Evolutionary conservation across 2,888 invertebrate genomes (phyloP).

Genomic region (Allophyes oxyacanthae): DNA sequence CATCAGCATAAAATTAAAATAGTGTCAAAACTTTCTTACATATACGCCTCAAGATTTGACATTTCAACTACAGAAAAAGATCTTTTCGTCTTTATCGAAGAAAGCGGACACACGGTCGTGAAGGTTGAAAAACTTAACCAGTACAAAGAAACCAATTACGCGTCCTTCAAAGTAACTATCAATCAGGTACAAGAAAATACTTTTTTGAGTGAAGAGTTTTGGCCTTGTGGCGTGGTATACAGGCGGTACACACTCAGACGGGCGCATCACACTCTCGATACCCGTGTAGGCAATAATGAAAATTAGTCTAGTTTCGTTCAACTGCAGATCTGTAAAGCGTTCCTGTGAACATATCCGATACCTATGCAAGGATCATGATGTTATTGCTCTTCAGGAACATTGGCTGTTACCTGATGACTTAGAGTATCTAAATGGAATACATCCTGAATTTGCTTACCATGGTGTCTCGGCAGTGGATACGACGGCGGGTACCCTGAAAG

Average conservation of each 20-base stretch:
- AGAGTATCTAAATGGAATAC: slow-evolving; percentile 1
- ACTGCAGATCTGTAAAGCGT: slow-evolving; percentile 7
- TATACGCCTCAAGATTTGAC: slow-evolving; percentile 6
- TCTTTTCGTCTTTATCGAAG: neutral
- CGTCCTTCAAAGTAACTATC: slow-evolving; percentile 2
- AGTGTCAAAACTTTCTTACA: slow-evolving; percentile 1
- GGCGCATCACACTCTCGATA: neutral
- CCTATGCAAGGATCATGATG: slow-evolving; percentile 2
- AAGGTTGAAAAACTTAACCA: slow-evolving; percentile 6
- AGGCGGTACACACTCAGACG: neutral
- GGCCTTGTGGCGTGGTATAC: slow-evolving; percentile 2
- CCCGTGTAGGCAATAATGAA: slow-evolving; percentile 1
- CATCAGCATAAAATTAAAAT: slow-evolving; percentile 4
- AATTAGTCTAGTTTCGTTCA: slow-evolving; percentile 4
- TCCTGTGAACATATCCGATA: neutral
- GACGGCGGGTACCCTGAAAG: neutral
- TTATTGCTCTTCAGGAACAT: slow-evolving; percentile 11
- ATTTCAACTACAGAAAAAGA: slow-evolving; percentile 6
- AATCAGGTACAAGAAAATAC: neutral
- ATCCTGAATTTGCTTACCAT: slow-evolving; percentile 5
- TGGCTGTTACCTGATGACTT: slow-evolving; percentile 6
- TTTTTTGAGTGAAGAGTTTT: slow-evolving; percentile 2
- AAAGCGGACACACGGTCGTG: slow-evolving; percentile 7
- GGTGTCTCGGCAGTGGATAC: slow-evolving; percentile 11
- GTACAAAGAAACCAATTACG: slow-evolving; percentile 6